These are phyloP conservation scores for Saccopteryx bilineata DNA, from an alignment of 2,113 vertebrate genomes.

Conservation along the genomic window DNA sequence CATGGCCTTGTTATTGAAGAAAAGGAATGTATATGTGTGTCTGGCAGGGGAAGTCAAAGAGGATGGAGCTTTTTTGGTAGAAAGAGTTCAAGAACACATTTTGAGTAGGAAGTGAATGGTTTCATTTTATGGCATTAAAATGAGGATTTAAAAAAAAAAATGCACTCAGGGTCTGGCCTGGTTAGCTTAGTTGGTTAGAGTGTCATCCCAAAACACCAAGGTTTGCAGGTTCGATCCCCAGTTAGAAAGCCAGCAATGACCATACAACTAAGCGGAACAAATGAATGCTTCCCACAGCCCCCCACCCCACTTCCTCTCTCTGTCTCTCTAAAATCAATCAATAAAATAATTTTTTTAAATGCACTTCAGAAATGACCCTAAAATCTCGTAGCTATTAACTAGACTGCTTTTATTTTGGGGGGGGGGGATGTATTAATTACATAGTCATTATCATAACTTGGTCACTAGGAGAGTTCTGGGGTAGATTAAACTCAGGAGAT, in stretches of 20 bases:
- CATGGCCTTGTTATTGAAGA: not conserved
- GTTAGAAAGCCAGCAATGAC: no score
- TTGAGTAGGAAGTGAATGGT: not conserved
- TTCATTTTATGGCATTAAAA: conserved; percentile 1
- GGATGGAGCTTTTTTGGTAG: not conserved
- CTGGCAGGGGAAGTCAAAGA: accelerated
- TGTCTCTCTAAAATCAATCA: no score
- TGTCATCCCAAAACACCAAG: no score
- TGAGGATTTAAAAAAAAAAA: not conserved
- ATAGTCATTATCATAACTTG: no score
- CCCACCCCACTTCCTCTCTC: no score
- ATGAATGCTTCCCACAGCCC: no score
- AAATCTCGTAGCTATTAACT: not conserved
- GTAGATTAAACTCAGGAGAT: not conserved
- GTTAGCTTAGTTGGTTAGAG: no score
- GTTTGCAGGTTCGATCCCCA: no score
- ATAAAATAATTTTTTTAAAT: not conserved
- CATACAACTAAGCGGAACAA: no score
- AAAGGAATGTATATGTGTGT: accelerated
- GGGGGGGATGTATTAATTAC: not conserved
- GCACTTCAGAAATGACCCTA: not conserved
- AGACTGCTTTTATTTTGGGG: not conserved
- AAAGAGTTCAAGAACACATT: not conserved
- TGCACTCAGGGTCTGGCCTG: no score
- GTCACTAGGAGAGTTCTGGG: not conserved